A percentile compares a stretch with the other conserved stretches of the same genome.
Conservation (phyloP, 35 echinoderm and acorn worm genomes). For the Apostichopus parvimensis region DNA sequence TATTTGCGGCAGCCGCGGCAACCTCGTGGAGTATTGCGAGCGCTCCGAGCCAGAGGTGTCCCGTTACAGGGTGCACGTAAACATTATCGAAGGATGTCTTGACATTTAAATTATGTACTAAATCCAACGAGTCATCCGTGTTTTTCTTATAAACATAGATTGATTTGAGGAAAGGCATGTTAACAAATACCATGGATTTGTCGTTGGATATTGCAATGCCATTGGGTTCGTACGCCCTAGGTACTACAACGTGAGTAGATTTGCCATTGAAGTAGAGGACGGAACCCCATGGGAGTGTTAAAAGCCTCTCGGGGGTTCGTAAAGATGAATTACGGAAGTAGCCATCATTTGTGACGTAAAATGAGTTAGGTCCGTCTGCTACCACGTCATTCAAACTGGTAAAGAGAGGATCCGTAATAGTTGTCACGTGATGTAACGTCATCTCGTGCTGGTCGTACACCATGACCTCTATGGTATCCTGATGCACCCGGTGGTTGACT, state of each 20-base stretch:
- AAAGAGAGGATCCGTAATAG: slow-evolving; percentile 13
- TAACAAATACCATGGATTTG: slow-evolving; percentile 2
- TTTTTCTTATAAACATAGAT: slow-evolving; percentile 5
- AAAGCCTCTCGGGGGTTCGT: neutral
- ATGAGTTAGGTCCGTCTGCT: slow-evolving; percentile 13
- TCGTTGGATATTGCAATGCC: slow-evolving; percentile 7
- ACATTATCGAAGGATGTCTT: slow-evolving; percentile 34
- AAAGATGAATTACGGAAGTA: slow-evolving; percentile 27
- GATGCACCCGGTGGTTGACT: slow-evolving; percentile 13
- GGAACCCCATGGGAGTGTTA: slow-evolving; percentile 28
- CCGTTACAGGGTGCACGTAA: slow-evolving; percentile 27
- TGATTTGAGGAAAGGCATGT: neutral
- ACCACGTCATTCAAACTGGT: slow-evolving; percentile 38
- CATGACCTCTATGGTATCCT: slow-evolving; percentile 41
- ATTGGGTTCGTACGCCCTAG: slow-evolving; percentile 11
- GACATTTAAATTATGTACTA: neutral
- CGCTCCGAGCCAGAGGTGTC: slow-evolving; percentile 32
- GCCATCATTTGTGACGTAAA: slow-evolving; percentile 49
- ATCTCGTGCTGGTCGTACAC: neutral
- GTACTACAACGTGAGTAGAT: neutral
- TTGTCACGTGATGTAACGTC: neutral
- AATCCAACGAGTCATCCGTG: neutral
- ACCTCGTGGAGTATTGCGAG: slow-evolving; percentile 7
- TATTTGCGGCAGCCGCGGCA: neutral
- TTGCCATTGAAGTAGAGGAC: slow-evolving; percentile 19